Evolutionary conservation across 2,888 invertebrate species (phyloP).

Genomic region (Pandemis heparana): DNA sequence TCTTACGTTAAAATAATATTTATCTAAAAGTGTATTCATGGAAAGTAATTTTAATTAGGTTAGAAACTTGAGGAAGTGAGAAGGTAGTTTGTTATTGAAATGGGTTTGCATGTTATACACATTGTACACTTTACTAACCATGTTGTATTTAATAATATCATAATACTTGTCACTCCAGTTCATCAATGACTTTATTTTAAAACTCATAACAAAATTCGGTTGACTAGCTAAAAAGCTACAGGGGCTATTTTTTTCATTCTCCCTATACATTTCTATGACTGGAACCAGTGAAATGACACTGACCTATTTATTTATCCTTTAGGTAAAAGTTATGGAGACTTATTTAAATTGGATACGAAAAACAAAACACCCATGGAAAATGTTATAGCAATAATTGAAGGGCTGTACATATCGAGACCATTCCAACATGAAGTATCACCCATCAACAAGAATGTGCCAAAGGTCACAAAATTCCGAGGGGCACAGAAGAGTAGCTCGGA

Average conservation of each 20-base stretch:
- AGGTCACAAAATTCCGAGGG: constrained; percentile 84
- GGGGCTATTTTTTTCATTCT: not conserved
- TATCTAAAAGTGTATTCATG: not conserved
- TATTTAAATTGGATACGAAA: constrained; percentile 86
- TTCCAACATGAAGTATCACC: constrained; percentile 75
- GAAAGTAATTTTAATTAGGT: constrained; percentile 30
- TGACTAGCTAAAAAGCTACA: not conserved
- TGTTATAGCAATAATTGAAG: constrained; percentile 87
- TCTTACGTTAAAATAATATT: not conserved
- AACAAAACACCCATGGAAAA: constrained; percentile 87
- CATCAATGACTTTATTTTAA: not conserved
- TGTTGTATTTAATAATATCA: not conserved
- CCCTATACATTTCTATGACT: not conserved
- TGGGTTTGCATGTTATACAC: constrained; percentile 23
- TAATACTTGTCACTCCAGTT: not conserved
- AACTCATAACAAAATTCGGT: not conserved
- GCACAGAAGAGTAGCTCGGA: constrained; percentile 89
- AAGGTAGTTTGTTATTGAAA: constrained; percentile 38
- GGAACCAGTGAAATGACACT: not conserved
- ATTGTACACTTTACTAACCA: not conserved
- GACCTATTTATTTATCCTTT: not conserved
- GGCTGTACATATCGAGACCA: constrained; percentile 82
- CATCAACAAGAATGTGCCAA: constrained; percentile 67
- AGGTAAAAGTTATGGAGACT: constrained; percentile 87
- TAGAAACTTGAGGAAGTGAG: constrained; percentile 29